These are phyloP conservation scores for Melozone crissalis DNA, from an alignment of 2,113 vertebrate genomes.

Conservation along the genomic window DNA sequence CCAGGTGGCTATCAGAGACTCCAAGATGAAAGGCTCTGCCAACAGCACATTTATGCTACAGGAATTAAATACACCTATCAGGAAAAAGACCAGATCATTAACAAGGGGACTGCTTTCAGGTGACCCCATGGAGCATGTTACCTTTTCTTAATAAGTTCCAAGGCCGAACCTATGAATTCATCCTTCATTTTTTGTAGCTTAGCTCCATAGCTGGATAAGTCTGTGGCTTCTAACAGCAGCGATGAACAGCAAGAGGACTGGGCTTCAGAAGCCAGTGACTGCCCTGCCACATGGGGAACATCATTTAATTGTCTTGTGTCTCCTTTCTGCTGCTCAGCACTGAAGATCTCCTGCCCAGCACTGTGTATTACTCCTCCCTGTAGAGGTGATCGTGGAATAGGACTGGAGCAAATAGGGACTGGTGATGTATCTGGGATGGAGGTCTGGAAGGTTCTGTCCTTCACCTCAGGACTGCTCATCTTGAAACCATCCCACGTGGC, in stretches of 20 bases:
- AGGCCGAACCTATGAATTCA: slow-evolving; percentile 84
- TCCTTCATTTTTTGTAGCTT: slow-evolving; percentile 91
- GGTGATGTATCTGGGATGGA: not conserved
- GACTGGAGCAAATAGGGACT: slow-evolving; percentile 78
- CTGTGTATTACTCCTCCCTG: slow-evolving; percentile 61
- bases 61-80: not conserved
- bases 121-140: slow-evolving; percentile 55
- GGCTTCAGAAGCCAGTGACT: slow-evolving; percentile 70
- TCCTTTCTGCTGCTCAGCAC: slow-evolving; percentile 40
- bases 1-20: not conserved
- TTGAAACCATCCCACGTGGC: slow-evolving; percentile 24
- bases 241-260: slow-evolving; percentile 88
- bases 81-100: not conserved
- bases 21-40: not conserved
- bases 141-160: slow-evolving; percentile 94
- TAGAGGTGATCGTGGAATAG: slow-evolving; percentile 79
- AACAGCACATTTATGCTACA: not conserved
- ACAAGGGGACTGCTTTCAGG: slow-evolving; percentile 19
- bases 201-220: slow-evolving; percentile 86
- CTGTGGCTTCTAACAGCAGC: slow-evolving; percentile 83
- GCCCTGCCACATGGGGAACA: slow-evolving; percentile 66
- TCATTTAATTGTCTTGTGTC: slow-evolving; percentile 29
- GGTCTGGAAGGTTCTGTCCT: not conserved
- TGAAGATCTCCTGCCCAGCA: slow-evolving; percentile 29
- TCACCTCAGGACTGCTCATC: slow-evolving; percentile 2